Percentiles rank a stretch among this genome's conserved stretches.
These are phyloP conservation scores for Hestina assimilis DNA, from an alignment of 1,140 invertebrate genomes.

Conservation along the genomic window DNA sequence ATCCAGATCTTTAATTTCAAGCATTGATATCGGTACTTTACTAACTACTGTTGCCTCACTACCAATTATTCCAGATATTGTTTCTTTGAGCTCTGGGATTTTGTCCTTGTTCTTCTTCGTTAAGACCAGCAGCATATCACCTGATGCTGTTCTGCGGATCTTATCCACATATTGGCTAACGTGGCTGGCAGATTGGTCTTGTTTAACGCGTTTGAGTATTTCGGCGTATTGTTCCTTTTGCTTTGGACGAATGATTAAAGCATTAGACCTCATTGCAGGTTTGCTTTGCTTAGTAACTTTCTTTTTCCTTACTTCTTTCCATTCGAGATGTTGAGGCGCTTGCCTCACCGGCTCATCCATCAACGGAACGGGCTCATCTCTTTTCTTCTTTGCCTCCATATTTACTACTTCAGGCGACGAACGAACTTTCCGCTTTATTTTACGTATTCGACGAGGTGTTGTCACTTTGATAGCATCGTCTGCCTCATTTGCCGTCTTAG, in stretches of 20 bases:
- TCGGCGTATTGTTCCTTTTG: background rate
- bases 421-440: too few relatives aligned
- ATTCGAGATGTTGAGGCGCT: too few relatives aligned
- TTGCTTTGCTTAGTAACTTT: background rate
- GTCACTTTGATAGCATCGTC: too few relatives aligned
- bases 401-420: too few relatives aligned
- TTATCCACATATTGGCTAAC: slow-evolving; percentile 2
- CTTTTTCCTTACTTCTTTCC: background rate
- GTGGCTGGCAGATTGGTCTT: background rate
- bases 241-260: background rate
- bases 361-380: too few relatives aligned
- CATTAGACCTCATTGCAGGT: background rate
- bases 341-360: too few relatives aligned
- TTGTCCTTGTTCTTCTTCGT: background rate
- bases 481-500: too few relatives aligned
- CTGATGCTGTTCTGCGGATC: slow-evolving; percentile 4
- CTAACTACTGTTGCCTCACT: background rate
- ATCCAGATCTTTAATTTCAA: background rate
- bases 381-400: too few relatives aligned
- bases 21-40: too few relatives aligned
- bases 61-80: background rate
- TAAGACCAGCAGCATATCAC: slow-evolving; percentile 6
- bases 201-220: slow-evolving; percentile 8
- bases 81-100: background rate
- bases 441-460: too few relatives aligned